Evolutionary conservation across 2,797 vertebrate genomes (phyloP).

Genomic region (Cyprinodon diabolis): DNA sequence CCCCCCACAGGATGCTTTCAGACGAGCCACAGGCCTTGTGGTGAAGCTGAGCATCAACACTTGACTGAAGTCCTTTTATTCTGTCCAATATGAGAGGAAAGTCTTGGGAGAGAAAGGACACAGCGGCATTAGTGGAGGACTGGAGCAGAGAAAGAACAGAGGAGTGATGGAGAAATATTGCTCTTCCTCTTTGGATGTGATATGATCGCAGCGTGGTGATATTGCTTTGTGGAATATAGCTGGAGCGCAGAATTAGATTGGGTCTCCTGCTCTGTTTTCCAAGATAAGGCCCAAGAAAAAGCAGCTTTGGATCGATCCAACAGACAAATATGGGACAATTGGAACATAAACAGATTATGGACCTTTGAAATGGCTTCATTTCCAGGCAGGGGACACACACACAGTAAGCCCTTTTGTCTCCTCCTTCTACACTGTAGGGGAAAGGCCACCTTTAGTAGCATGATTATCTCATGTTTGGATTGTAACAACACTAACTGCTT

Average conservation of each 20-base stretch:
- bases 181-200: conserved; percentile 74
- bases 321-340: conserved; percentile 58
- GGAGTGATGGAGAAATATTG: conserved; percentile 77
- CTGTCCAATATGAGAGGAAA: conserved; percentile 49
- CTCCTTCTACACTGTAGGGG: background rate
- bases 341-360: conserved; percentile 76
- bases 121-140: conserved; percentile 48
- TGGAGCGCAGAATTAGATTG: conserved; percentile 77
- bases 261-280: conserved; percentile 64
- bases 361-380: conserved; percentile 75
- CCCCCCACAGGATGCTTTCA: conserved; percentile 63
- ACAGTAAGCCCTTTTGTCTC: background rate
- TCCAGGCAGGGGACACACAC: conserved; percentile 57
- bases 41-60: conserved; percentile 57
- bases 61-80: conserved; percentile 57
- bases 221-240: conserved; percentile 82
- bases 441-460: conserved; percentile 3
- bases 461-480: conserved; percentile 7
- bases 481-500: background rate
- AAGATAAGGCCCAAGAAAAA: conserved; percentile 70
- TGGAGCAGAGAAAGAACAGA: conserved; percentile 55
- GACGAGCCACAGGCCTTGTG: conserved; percentile 51
- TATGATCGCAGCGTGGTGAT: conserved; percentile 69
- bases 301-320: conserved; percentile 76
- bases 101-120: conserved; percentile 39